Evolutionary conservation across 37 sponge, comb jelly and placozoan species (phyloP).

Genomic region (Halisarca cf. caerulea): DNA sequence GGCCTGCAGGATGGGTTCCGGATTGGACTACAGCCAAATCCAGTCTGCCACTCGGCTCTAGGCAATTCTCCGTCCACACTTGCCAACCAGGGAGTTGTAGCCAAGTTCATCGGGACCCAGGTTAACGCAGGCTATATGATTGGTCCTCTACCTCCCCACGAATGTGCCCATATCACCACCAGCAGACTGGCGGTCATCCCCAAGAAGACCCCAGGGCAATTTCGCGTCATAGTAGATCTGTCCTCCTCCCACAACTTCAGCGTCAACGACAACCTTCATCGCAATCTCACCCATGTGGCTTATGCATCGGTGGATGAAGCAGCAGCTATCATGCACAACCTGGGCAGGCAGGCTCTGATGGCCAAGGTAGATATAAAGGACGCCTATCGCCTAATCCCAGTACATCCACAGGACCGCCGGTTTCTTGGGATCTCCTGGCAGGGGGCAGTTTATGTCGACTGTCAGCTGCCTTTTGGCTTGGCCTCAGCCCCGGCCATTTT

Average conservation of each 20-base stretch:
- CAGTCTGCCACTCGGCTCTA: not conserved
- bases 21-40: not conserved
- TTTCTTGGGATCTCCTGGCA: conserved; percentile 16
- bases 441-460: conserved; percentile 2
- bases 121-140: conserved; percentile 17
- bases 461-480: conserved; percentile 17
- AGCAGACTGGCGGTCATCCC: conserved; percentile 30
- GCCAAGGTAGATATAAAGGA: conserved; percentile 18
- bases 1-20: conserved; percentile 2
- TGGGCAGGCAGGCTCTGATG: not conserved
- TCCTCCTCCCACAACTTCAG: not conserved
- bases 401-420: conserved; percentile 8
- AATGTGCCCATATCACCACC: not conserved
- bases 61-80: conserved; percentile 14
- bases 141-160: conserved; percentile 20
- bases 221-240: conserved; percentile 1
- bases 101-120: conserved; percentile 5
- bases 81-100: conserved; percentile 33
- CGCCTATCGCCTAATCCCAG: not conserved
- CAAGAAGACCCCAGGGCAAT: conserved; percentile 21
- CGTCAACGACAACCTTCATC: conserved; percentile 3
- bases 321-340: not conserved
- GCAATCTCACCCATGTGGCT: conserved; percentile 17
- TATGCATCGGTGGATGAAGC: conserved; percentile 5
- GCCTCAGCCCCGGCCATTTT: conserved; percentile 25